A percentile compares a stretch with the other conserved stretches of the same genome.
Conservation (phyloP, 2,113 vertebrate genomes). For the Rhinopomastus cyanomelas region DNA sequence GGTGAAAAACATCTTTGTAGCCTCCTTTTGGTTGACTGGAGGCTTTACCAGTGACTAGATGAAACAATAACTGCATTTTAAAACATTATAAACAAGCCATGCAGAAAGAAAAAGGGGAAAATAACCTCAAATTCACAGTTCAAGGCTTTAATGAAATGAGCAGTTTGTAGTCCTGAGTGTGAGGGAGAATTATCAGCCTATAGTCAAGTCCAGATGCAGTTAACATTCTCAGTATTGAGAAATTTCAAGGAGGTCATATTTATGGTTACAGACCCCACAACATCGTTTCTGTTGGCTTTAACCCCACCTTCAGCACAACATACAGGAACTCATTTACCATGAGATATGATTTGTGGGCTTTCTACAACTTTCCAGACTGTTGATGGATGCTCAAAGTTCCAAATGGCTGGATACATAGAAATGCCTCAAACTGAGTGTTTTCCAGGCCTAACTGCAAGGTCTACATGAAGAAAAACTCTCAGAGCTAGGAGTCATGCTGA, state of each 20-base stretch:
- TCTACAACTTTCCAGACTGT: not conserved
- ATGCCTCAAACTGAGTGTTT: not conserved
- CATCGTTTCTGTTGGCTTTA: not conserved
- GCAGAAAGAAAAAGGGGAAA: not conserved
- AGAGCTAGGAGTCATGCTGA: not conserved
- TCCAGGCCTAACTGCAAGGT: not conserved
- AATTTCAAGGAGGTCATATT: not conserved
- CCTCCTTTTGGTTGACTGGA: not conserved
- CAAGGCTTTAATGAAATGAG: not conserved
- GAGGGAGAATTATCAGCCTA: not conserved
- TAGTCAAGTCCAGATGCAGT: not conserved
- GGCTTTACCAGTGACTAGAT: not conserved
- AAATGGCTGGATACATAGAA: not conserved
- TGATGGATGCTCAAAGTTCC: not conserved
- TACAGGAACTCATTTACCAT: not conserved
- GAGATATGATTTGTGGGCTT: not conserved
- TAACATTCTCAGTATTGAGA: not conserved
- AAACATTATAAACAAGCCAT: not conserved
- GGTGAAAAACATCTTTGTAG: not conserved
- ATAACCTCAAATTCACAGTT: not conserved
- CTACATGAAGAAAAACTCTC: rapidly evolving
- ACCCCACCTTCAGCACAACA: not conserved
- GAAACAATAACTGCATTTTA: not conserved
- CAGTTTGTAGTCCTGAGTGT: not conserved
- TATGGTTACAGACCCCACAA: not conserved